Evolutionary conservation across 2,797 vertebrate genomes (phyloP).

Genomic region (Pseudochromis fuscus): DNA sequence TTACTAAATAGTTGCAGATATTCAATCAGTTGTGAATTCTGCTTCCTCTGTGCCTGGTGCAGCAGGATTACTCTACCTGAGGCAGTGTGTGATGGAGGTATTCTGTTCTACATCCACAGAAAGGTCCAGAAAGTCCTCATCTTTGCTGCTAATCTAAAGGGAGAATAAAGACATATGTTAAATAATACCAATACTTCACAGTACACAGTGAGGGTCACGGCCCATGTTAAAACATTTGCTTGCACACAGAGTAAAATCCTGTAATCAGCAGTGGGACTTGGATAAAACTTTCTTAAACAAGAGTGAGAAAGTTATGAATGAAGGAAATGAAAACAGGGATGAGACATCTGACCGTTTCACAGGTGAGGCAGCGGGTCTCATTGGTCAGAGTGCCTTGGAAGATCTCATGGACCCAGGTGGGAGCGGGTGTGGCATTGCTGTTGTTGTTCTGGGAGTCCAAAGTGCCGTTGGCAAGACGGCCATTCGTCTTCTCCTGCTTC

Average conservation of each 20-base stretch:
- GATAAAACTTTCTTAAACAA: not conserved
- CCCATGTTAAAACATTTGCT: not conserved
- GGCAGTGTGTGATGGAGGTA: constrained; percentile 98
- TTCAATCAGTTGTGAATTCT: not conserved
- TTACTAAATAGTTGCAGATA: too few relatives aligned
- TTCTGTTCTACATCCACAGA: constrained; percentile 99
- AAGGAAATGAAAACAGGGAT: not conserved
- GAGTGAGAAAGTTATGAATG: not conserved
- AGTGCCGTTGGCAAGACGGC: constrained; percentile 91
- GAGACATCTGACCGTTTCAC: constrained; percentile 90
- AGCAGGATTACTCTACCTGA: constrained; percentile 84
- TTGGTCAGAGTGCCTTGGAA: constrained; percentile 99
- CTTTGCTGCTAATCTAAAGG: constrained; percentile 97
- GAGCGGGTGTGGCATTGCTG: constrained; percentile 90
- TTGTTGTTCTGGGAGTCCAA: constrained; percentile 95
- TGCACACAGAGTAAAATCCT: too few relatives aligned
- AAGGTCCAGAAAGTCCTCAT: constrained; percentile 99
- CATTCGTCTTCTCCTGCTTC: constrained; percentile 97
- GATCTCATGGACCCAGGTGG: constrained; percentile 99
- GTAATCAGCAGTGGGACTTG: too few relatives aligned
- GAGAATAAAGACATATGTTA: not conserved
- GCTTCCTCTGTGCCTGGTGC: not conserved
- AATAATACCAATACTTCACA: too few relatives aligned
- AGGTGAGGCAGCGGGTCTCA: constrained; percentile 98
- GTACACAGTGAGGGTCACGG: too few relatives aligned